Base-by-base conservation (phyloP, 2,113 vertebrate species). In the Chaenogobius annularis region DNA sequence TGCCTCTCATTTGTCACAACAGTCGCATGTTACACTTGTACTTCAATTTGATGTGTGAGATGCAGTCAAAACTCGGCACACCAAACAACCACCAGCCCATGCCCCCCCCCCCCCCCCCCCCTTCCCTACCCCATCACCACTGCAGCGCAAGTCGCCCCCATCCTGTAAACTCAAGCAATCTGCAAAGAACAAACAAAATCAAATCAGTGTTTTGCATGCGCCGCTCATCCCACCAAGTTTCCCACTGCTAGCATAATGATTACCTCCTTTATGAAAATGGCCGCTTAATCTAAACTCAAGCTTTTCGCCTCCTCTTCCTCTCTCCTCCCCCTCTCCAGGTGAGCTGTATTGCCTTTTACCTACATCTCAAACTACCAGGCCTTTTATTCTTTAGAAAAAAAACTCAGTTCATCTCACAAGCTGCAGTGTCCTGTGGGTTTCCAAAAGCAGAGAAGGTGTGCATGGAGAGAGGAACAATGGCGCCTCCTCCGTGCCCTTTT, bases 31-130 rank as follows among this genome's bases (percentile, higher is more conserved):
- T 90, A 91, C 88, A 87, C 87, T 93, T 93, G 31, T 93, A 69
- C 88, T 84, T 88, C 92, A 93, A 92, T 92, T 92, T 91, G 92
- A 94, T 86, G 93, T 93, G 92, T 92, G 90, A 93, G 91, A 91
- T 87, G 87, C 85, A 87, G 84, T 83, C 87, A 86, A 89, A 89
- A 77, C 74, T 12, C n/a, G 26, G 74, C 55, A 55, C 74, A 46
- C 80, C 70, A 73, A 75, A 83, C 72, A 80, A 77, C 55, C 58
- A 69, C 74, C 56, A 54, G 50, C 65, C 62, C 40, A 6, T 58
- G 52, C 65, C 62, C 40, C 9, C 66, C 70, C 81, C 81, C 22
- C 55, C n/a, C 5, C 61, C 52, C 59, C 55, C 40, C 9, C 63
- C 71, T 82, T 77, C 88, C 80, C 86, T 66, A 65, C 69, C 72